Conservation (phyloP, 2,113 vertebrate species). For the Tragelaphus buxtoni region DNA sequence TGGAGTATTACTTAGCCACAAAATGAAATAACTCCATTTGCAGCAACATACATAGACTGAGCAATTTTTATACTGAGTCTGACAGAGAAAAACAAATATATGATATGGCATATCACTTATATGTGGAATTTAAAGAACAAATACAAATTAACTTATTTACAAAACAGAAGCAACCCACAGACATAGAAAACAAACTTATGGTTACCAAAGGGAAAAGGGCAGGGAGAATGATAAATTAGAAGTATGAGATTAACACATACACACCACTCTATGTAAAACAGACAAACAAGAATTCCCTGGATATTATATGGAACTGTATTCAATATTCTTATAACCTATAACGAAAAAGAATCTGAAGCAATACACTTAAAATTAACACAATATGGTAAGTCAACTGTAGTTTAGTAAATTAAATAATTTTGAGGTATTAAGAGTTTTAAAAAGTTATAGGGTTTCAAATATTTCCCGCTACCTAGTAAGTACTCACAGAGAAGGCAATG, state of each 20-base stretch:
- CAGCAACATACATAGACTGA: not conserved
- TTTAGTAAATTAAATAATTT: not conserved
- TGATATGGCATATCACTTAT: not conserved
- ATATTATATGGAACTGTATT: not conserved
- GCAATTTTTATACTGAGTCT: not conserved
- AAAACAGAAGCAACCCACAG: not conserved
- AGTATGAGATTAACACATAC: not conserved
- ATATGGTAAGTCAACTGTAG: not conserved
- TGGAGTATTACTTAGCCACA: not conserved
- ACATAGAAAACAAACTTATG: not conserved
- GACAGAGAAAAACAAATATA: not conserved
- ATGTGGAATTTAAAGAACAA: not conserved
- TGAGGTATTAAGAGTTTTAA: not conserved
- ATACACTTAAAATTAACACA: not conserved
- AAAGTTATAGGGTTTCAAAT: not conserved
- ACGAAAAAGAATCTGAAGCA: not conserved
- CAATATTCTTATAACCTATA: not conserved
- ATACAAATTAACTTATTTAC: not conserved
- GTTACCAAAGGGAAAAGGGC: not conserved
- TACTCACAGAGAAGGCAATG: too few relatives aligned
- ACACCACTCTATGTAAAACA: not conserved
- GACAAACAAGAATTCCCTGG: not conserved
- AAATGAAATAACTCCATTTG: not conserved
- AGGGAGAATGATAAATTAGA: not conserved
- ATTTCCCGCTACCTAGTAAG: not conserved